A percentile compares a stretch with the other conserved stretches of the same genome.
Evolutionary conservation across 2,888 invertebrate genomes (phyloP).

Genomic region (Melipona beecheii): DNA sequence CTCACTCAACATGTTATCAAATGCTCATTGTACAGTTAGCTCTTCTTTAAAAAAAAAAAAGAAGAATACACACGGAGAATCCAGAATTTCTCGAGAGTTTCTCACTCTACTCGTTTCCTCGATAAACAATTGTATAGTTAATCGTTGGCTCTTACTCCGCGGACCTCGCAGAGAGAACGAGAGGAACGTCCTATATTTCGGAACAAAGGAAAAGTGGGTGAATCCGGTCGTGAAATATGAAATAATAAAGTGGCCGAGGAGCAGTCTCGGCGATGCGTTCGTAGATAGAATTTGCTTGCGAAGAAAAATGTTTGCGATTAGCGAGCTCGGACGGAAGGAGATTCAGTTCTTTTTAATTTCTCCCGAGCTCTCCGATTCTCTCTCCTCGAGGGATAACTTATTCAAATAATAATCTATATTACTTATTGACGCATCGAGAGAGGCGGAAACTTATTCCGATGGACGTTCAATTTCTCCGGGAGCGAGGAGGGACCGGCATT

Average conservation of each 20-base stretch:
- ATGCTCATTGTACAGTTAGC: too few species aligned
- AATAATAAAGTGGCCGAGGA: constrained; percentile 34
- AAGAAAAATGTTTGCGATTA: constrained; percentile 40
- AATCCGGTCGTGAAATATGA: constrained; percentile 33
- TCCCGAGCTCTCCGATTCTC: constrained; percentile 13
- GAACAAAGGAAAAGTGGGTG: constrained; percentile 2
- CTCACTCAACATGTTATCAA: too few species aligned
- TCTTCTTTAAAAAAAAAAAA: too few species aligned
- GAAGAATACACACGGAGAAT: background rate
- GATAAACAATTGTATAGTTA: background rate
- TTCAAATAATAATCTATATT: constrained; percentile 56
- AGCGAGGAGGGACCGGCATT: constrained; percentile 19
- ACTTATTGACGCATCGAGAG: constrained; percentile 48
- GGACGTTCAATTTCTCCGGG: constrained; percentile 43
- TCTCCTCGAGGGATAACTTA: constrained; percentile 30
- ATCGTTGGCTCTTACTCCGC: constrained; percentile 17
- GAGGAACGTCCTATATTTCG: background rate
- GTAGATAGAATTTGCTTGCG: constrained; percentile 30
- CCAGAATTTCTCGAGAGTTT: background rate
- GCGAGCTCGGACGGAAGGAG: background rate
- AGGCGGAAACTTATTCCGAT: constrained; percentile 46
- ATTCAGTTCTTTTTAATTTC: constrained; percentile 46
- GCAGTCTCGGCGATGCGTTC: constrained; percentile 26
- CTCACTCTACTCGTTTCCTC: background rate
- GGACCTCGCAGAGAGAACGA: background rate